phyloP scores from a whole-genome alignment of 2,888 invertebrate species.

The Meandrusa payeni region DNA sequence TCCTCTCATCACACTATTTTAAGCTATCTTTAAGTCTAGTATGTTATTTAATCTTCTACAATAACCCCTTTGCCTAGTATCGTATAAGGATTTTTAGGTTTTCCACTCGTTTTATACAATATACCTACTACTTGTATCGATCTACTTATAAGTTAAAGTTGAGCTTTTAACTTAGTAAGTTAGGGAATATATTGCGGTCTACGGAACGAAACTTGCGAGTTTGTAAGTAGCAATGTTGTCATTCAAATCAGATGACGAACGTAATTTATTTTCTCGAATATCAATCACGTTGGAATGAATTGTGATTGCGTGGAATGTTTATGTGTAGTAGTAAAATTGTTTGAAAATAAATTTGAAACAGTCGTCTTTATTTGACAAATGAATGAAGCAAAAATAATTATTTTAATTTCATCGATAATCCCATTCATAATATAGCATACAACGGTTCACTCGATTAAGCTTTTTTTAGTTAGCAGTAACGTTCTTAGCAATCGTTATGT shows the following conservation, averaged over 20 bases:
- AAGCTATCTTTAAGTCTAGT: constrained; percentile 79
- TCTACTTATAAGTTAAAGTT: constrained; percentile 76
- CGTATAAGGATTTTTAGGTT: constrained; percentile 72
- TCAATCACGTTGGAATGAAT: not conserved
- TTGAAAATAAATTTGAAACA: too few species aligned
- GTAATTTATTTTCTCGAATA: constrained; percentile 3
- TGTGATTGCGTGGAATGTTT: constrained; percentile 1
- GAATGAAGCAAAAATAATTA: too few species aligned
- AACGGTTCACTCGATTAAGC: too few species aligned
- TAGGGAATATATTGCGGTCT: constrained; percentile 39
- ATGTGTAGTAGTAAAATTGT: too few species aligned
- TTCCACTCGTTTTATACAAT: constrained; percentile 81
- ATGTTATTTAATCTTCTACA: constrained; percentile 69
- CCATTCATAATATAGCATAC: too few species aligned
- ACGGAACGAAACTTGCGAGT: constrained; percentile 21
- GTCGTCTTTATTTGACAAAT: too few species aligned
- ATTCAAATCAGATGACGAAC: too few species aligned
- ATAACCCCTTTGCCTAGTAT: constrained; percentile 72
- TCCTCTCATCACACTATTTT: constrained; percentile 59
- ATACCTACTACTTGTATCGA: constrained; percentile 56
- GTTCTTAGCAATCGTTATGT: too few species aligned
- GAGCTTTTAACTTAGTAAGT: constrained; percentile 70
- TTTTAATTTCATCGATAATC: too few species aligned
- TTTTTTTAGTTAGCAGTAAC: too few species aligned
- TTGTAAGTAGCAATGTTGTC: too few species aligned